Evolutionary conservation across 2,113 vertebrate species (phyloP).

Genomic region (Cyphomyrus discorhynchus): DNA sequence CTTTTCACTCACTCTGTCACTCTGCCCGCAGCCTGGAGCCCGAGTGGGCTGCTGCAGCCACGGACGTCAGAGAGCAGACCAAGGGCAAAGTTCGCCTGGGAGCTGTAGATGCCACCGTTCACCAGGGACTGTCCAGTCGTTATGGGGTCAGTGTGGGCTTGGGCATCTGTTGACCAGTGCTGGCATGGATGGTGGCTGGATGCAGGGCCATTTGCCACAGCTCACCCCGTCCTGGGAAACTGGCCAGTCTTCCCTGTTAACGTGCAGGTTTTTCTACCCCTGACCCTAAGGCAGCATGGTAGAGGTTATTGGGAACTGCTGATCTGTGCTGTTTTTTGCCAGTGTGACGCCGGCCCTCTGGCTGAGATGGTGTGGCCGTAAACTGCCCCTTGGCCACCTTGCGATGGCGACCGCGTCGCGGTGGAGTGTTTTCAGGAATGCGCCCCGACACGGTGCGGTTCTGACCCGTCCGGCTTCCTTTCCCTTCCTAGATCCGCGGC

Average conservation of each 20-base stretch:
- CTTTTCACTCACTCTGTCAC: background rate
- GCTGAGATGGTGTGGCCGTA: background rate
- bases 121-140: constrained; percentile 71
- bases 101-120: constrained; percentile 83
- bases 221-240: background rate
- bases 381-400: background rate
- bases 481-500: constrained; percentile 71
- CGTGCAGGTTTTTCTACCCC: background rate
- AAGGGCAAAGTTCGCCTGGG: constrained; percentile 87
- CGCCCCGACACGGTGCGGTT: no score
- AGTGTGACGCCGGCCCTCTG: background rate
- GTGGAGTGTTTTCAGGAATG: background rate
- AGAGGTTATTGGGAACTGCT: background rate
- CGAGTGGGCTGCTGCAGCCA: constrained; percentile 87
- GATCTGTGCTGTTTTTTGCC: background rate
- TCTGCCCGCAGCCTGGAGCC: constrained; percentile 73
- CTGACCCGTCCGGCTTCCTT: background rate
- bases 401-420: background rate
- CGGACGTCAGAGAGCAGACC: constrained; percentile 83
- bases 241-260: background rate
- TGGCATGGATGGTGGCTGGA: background rate
- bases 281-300: background rate
- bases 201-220: background rate
- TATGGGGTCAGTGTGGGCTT: constrained; percentile 70
- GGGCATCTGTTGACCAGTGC: background rate